Percentiles rank a stretch among this genome's conserved stretches.
phyloP scores from a whole-genome alignment of 2,113 vertebrate genomes.

The Turnix velox region DNA sequence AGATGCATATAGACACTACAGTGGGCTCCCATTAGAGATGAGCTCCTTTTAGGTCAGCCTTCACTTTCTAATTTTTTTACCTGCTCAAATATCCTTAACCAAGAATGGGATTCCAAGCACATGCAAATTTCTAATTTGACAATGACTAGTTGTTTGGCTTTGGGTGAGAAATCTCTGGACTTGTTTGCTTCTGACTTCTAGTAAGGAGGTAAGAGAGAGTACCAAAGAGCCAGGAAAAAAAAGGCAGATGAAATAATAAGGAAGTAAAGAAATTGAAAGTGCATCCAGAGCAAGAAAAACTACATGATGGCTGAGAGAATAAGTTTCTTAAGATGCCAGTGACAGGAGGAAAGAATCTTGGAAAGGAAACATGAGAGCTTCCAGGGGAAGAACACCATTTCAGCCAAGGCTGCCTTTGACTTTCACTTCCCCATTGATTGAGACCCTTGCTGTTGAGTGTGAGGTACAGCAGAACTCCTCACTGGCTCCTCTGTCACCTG shows the following conservation, averaged over 20 bases:
- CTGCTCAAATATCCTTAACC: background rate
- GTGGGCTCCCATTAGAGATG: background rate
- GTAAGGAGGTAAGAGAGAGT: background rate
- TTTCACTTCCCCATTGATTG: background rate
- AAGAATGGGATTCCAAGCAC: background rate
- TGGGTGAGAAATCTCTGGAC: background rate
- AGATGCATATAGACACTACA: background rate
- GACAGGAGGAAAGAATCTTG: background rate
- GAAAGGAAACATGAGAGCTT: background rate
- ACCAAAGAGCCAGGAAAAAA: background rate
- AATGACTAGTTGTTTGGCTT: background rate
- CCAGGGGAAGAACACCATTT: background rate
- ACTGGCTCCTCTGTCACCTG: fast-evolving
- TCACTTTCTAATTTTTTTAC: background rate
- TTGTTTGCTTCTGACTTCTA: background rate
- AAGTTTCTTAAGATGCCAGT: background rate
- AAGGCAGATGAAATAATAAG: background rate
- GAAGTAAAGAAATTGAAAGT: background rate
- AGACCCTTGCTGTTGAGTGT: background rate
- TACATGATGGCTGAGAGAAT: background rate
- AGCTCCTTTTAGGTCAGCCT: background rate
- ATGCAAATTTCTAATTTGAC: background rate
- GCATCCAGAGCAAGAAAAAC: background rate
- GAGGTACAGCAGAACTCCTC: background rate
- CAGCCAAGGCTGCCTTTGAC: background rate